A percentile compares a stretch with the other conserved stretches of the same genome.
phyloP scores from a whole-genome alignment of 2,888 invertebrate species.

The Agrochola lota region DNA sequence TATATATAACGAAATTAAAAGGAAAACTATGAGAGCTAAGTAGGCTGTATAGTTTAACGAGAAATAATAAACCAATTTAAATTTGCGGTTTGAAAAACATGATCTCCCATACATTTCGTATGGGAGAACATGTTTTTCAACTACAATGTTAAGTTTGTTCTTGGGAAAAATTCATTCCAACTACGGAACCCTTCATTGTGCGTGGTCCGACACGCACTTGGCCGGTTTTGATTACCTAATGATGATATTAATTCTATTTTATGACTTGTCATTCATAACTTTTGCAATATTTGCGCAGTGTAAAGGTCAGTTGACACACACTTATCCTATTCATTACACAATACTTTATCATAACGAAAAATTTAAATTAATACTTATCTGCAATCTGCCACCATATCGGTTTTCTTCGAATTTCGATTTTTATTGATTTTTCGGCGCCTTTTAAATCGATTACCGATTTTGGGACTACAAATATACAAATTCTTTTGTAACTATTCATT shows the following conservation, averaged over 20 bases:
- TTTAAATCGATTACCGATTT: constrained; percentile 35
- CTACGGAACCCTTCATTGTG: too few species aligned
- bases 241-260: not conserved
- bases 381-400: constrained; percentile 20
- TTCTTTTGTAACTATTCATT: constrained; percentile 20
- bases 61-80: too few species aligned
- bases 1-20: too few species aligned
- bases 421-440: constrained; percentile 47
- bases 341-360: constrained; percentile 8
- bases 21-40: too few species aligned
- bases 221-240: not conserved
- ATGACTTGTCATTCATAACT: constrained; percentile 6
- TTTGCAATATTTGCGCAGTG: constrained; percentile 21
- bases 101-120: too few species aligned
- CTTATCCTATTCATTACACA: constrained; percentile 1
- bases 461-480: constrained; percentile 13
- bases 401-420: constrained; percentile 35
- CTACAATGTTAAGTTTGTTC: too few species aligned
- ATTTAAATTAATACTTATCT: not conserved
- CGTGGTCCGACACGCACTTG: too few species aligned
- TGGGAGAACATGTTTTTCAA: too few species aligned
- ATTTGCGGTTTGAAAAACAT: too few species aligned
- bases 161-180: too few species aligned
- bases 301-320: constrained; percentile 14
- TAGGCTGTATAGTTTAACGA: too few species aligned